Conservation (phyloP, 2,113 vertebrate genomes). For the Silurus glanis region DNA sequence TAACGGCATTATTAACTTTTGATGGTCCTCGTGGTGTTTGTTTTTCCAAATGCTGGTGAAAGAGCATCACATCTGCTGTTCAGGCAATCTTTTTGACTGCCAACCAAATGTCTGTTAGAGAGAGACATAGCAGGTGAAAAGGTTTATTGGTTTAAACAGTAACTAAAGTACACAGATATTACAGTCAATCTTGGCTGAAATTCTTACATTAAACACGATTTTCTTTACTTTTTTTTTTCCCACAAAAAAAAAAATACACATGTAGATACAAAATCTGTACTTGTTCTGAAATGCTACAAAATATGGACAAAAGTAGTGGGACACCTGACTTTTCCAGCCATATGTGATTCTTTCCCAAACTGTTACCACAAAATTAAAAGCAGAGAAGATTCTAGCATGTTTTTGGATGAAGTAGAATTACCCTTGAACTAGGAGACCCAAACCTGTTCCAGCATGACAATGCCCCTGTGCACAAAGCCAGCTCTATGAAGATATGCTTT, state of each 20-base stretch:
- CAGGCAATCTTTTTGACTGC: background rate
- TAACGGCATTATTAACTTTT: slow-evolving; percentile 50
- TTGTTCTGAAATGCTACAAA: too few species aligned
- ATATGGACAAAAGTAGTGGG: too few species aligned
- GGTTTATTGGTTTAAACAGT: background rate
- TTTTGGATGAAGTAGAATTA: too few species aligned
- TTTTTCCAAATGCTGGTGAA: slow-evolving; percentile 31
- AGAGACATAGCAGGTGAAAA: background rate
- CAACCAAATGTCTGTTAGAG: background rate
- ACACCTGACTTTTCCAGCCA: too few species aligned
- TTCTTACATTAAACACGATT: background rate
- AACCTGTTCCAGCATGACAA: too few species aligned
- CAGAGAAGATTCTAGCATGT: too few species aligned
- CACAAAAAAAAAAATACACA: background rate
- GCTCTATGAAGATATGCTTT: too few species aligned
- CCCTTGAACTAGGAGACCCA: too few species aligned
- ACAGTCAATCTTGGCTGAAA: background rate
- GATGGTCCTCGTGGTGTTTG: slow-evolving; percentile 47
- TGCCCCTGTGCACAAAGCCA: too few species aligned
- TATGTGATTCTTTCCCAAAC: too few species aligned
- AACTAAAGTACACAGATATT: too few species aligned
- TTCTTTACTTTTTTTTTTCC: background rate
- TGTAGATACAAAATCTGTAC: background rate
- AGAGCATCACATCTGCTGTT: slow-evolving; percentile 37
- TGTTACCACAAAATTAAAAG: too few species aligned